Evolutionary conservation across 2,113 vertebrate species (phyloP), one percentile per base, ranked within the genome.

Genomic region (Coptodon bakossiorum): DNA sequence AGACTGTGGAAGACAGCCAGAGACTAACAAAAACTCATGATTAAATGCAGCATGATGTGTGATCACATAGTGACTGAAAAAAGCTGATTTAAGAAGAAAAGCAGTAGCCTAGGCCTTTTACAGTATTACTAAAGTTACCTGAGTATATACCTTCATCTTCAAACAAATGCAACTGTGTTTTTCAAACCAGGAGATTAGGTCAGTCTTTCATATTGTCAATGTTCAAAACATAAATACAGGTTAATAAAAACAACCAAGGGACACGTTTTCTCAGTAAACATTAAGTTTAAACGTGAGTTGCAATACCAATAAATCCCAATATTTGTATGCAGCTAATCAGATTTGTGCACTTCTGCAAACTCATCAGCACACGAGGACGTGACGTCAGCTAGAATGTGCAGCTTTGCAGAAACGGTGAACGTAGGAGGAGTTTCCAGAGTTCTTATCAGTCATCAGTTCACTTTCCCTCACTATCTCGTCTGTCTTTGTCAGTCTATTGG

Each of bases 101-200:
- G 9, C 59, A 63, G 29, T 7, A 0, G 17, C 17, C 3, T 31
- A 36, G 17, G 59, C 31, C 31, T 4, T 63, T 63, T 0, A 36
- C 31, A 7, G 9, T 19, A 4, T 63, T 19, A 4, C 59, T 63
- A 36, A 0, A 0, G 29, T 63, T 63, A 63, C 59, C 16, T 34
- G 59, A 63, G 2, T 2, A 0, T 34, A 19, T 3, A 17, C 8
- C 29, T 34, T 63, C 59, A 63, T 63, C 29, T 63, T 6, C 22
- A 73, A 27, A 73, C 22, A 24, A 73, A 73, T 73, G 38, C 66
- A 45, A 27, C 38, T 16, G 1, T 38, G 31, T 7, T n/a, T 66
- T 2, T 66, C 34, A 66, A 66, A 38, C 34, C 61, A n/a, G 34
- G 61, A 68, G 13, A 0, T 22, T 12, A 12, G 34, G 19, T 13